These are phyloP conservation scores for Rhadina sibilatrix DNA, from an alignment of 2,113 vertebrate genomes.

Conservation along the genomic window DNA sequence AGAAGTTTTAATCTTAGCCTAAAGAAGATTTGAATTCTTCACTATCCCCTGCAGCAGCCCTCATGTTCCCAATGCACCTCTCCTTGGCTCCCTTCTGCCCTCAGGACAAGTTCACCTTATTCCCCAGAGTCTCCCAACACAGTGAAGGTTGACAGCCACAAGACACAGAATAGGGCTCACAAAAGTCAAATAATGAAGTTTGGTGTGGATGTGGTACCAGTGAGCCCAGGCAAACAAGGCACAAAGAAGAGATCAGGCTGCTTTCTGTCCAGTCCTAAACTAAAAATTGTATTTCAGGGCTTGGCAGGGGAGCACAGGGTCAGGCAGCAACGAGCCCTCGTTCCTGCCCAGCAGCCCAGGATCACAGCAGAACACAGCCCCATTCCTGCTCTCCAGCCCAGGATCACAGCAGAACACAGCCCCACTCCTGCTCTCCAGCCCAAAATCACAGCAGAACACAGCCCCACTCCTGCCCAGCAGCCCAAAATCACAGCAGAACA, in stretches of 20 bases:
- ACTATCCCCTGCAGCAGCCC: neutral
- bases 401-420: neutral
- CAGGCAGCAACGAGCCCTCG: fast-evolving
- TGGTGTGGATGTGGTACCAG: neutral
- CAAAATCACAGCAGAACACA: neutral
- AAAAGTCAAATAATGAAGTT: neutral
- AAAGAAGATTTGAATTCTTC: conserved; percentile 23
- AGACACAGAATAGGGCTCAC: neutral
- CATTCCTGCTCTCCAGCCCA: neutral
- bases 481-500: neutral
- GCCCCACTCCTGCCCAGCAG: neutral
- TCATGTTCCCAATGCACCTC: neutral
- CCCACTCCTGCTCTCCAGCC: neutral
- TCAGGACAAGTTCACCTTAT: neutral
- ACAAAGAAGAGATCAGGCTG: neutral
- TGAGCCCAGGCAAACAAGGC: neutral
- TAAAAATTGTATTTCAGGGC: neutral
- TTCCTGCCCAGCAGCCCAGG: neutral
- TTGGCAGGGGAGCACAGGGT: fast-evolving
- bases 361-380: too few species aligned
- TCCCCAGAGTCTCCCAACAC: neutral
- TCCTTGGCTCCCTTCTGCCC: neutral
- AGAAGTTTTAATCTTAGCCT: neutral
- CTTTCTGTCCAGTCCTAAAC: neutral
- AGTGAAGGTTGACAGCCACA: neutral